Evolutionary conservation across 2,797 vertebrate genomes (phyloP).

Genomic region (Bovichtus variegatus): DNA sequence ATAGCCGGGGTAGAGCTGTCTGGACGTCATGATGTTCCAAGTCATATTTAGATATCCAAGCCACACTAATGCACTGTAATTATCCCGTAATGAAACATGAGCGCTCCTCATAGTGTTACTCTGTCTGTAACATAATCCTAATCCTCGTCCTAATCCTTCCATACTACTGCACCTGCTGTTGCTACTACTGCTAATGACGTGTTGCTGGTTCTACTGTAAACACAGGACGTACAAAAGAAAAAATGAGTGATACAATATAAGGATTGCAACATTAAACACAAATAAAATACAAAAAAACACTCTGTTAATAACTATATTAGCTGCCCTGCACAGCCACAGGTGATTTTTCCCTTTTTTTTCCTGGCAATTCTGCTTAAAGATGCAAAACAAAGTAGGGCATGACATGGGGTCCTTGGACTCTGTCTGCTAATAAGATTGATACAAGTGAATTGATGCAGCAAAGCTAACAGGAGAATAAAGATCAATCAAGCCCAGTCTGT

Average conservation of each 20-base stretch:
- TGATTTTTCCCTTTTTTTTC: background rate
- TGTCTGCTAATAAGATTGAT: background rate
- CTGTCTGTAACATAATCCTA: conserved; percentile 60
- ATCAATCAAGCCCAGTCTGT: background rate
- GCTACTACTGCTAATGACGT: background rate
- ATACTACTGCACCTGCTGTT: conserved; percentile 33
- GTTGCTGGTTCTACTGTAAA: background rate
- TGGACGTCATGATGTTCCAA: conserved; percentile 56
- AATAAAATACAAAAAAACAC: background rate
- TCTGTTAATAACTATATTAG: background rate
- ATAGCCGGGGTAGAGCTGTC: conserved; percentile 25
- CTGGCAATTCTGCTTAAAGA: background rate
- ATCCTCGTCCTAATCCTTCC: conserved; percentile 53
- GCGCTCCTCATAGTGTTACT: conserved; percentile 54
- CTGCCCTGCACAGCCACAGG: background rate
- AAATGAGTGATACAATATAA: too few relatives aligned
- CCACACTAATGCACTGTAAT: conserved; percentile 71
- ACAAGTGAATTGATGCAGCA: background rate
- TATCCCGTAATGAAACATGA: conserved; percentile 74
- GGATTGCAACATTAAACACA: background rate
- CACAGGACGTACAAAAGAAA: too few relatives aligned
- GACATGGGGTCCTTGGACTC: background rate
- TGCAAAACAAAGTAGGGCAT: background rate
- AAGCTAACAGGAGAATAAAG: background rate
- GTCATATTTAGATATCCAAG: conserved; percentile 64